phyloP scores from a whole-genome alignment of 2,797 vertebrate genomes.

The Silurus lanzhouensis region DNA sequence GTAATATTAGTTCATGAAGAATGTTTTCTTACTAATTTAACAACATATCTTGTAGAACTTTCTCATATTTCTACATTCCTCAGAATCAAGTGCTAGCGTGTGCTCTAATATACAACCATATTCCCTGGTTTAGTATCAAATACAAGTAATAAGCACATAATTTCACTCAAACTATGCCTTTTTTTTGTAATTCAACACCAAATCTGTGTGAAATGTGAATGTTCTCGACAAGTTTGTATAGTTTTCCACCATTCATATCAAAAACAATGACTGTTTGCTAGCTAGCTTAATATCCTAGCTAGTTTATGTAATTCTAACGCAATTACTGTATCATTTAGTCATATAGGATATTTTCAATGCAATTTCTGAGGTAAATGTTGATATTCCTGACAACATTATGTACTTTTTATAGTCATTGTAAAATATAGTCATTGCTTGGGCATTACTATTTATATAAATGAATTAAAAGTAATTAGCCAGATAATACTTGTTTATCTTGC shows the following conservation, averaged over 20 bases:
- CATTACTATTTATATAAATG: too few species aligned
- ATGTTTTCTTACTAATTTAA: not conserved
- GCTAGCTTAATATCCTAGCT: too few species aligned
- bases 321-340: not conserved
- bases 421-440: too few species aligned
- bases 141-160: not conserved
- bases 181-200: not conserved
- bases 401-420: too few species aligned
- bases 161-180: not conserved
- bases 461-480: not conserved
- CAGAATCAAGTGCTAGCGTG: not conserved
- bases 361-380: slow-evolving; percentile 1
- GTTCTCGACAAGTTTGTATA: not conserved
- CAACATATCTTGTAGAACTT: not conserved
- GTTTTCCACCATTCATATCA: not conserved
- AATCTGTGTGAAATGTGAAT: not conserved
- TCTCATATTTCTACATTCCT: not conserved
- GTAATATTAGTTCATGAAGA: too few species aligned
- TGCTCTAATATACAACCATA: too few species aligned
- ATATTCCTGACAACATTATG: not conserved
- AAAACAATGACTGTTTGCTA: not conserved
- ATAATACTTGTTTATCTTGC: not conserved
- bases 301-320: not conserved
- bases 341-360: not conserved
- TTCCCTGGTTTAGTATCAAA: too few species aligned